These are phyloP conservation scores for Tachina grossa DNA, from an alignment of 2,888 invertebrate genomes.

Conservation along the genomic window DNA sequence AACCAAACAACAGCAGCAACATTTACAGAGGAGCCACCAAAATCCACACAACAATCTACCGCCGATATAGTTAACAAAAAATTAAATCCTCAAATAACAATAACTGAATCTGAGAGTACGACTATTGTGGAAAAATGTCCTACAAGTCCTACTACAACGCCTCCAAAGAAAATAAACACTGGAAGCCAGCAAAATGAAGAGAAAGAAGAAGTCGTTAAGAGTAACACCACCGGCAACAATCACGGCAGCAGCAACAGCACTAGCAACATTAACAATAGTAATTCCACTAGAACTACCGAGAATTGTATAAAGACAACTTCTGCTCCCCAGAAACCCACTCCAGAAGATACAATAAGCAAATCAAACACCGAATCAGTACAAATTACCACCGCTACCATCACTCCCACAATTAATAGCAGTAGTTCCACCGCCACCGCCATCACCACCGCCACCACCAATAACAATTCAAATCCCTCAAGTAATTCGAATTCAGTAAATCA, in stretches of 20 bases:
- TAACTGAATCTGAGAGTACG: constrained; percentile 45
- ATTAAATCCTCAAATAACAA: constrained; percentile 66
- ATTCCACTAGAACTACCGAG: constrained; percentile 26
- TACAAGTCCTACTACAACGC: constrained; percentile 41
- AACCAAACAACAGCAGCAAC: neutral
- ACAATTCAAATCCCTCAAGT: constrained; percentile 57
- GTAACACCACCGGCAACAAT: constrained; percentile 5
- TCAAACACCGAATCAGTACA: constrained; percentile 43
- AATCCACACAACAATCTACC: constrained; percentile 28
- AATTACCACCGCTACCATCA: constrained; percentile 24
- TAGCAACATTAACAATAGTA: neutral
- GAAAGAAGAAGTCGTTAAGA: constrained; percentile 21
- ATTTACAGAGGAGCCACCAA: constrained; percentile 19
- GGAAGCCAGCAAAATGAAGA: neutral
- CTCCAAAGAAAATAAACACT: constrained; percentile 34
- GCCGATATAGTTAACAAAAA: constrained; percentile 41
- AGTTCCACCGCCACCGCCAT: constrained; percentile 70
- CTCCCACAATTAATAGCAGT: constrained; percentile 45
- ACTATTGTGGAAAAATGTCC: neutral
- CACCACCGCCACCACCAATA: constrained; percentile 72
- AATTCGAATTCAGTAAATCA: constrained; percentile 58
- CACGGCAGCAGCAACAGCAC: neutral
- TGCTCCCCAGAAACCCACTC: constrained; percentile 7
- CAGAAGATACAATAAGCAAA: constrained; percentile 6
- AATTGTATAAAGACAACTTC: constrained; percentile 22